A percentile compares a stretch with the other conserved stretches of the same genome.
Evolutionary conservation across 2,797 vertebrate genomes (phyloP).

Genomic region (Phalanger gymnotis): DNA sequence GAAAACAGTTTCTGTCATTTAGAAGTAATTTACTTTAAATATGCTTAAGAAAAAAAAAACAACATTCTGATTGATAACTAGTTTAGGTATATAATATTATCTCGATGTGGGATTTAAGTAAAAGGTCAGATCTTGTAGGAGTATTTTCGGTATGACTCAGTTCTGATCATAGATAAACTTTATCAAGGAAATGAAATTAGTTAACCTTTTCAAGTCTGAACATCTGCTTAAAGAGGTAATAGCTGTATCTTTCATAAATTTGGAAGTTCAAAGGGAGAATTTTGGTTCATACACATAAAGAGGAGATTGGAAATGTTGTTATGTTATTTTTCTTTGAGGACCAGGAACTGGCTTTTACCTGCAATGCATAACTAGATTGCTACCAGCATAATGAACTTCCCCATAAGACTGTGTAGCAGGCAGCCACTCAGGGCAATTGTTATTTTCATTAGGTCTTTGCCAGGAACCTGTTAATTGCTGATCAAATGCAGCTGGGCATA

Average conservation of each 20-base stretch:
- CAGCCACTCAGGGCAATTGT: not conserved
- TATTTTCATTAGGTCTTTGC: not conserved
- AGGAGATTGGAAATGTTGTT: conserved; percentile 49
- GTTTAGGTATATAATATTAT: conserved; percentile 83
- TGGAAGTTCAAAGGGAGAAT: conserved; percentile 66
- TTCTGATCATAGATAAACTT: conserved; percentile 86
- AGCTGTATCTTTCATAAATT: conserved; percentile 59
- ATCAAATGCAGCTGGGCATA: not conserved
- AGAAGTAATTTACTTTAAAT: conserved; percentile 85
- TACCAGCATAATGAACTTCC: not conserved
- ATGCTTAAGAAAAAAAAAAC: conserved; percentile 84
- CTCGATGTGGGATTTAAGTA: conserved; percentile 88
- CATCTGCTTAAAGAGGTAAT: conserved; percentile 70
- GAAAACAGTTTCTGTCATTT: conserved; percentile 85
- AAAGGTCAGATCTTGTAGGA: conserved; percentile 93
- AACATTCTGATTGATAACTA: conserved; percentile 85
- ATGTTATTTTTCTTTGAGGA: conserved; percentile 18
- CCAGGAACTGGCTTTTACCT: not conserved
- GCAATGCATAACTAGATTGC: not conserved
- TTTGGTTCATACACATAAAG: conserved; percentile 72
- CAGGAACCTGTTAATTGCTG: not conserved
- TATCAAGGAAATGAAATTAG: conserved; percentile 85
- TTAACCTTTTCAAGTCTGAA: conserved; percentile 83
- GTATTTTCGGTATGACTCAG: conserved; percentile 92
- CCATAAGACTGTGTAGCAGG: not conserved